Base-by-base conservation (phyloP, 2,113 vertebrate genomes). In the Aplodontia rufa region DNA sequence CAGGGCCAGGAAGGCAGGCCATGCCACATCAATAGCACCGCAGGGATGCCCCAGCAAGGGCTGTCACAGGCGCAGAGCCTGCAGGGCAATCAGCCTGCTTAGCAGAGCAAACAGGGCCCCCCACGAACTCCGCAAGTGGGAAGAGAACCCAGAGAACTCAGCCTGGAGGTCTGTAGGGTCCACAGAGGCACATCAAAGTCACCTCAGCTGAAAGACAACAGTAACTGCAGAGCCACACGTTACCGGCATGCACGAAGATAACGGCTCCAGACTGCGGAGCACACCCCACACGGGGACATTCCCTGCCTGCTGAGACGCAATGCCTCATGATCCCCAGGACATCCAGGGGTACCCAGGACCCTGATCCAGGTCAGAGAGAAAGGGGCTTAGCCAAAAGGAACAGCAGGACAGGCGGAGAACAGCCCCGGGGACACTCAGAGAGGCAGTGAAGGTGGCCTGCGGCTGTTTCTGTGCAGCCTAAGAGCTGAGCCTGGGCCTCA, bases 151-250 rank as follows among this genome's bases (percentile, higher is more conserved):
- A 8, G 5, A 47, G 78, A n/a, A n/a, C n/a, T n/a, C n/a, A n/a
- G 35, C 6, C 22, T 7, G 60, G 1, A 45, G 0, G 28, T 16
- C 42, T 9, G 66, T 47, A 2, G 0, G 0, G 1, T 16, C 30
- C 1, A 3, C 0, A 45, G 68, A 68, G 66, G 13, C 85, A 45
- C 58, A 5, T 8, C 45, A 40, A 4, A 37, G 37, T 37, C 68
- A 11, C n/a, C n/a, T 45, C 66, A 10, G 1, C 9, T 8, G 10
- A 64, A 28, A 28, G 53, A n/a, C 62, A 32, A 8, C 49, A 11
- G 7, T 13, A 7, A 4, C 51, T 12, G 28, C n/a, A n/a, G n/a
- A n/a, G n/a, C n/a, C n/a, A n/a, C n/a, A n/a, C n/a, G n/a, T n/a
- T n/a, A n/a, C n/a, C n/a, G n/a, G n/a, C n/a, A n/a, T n/a, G n/a